phyloP scores from a whole-genome alignment of 2,113 vertebrate genomes.

The Scopus umbretta region DNA sequence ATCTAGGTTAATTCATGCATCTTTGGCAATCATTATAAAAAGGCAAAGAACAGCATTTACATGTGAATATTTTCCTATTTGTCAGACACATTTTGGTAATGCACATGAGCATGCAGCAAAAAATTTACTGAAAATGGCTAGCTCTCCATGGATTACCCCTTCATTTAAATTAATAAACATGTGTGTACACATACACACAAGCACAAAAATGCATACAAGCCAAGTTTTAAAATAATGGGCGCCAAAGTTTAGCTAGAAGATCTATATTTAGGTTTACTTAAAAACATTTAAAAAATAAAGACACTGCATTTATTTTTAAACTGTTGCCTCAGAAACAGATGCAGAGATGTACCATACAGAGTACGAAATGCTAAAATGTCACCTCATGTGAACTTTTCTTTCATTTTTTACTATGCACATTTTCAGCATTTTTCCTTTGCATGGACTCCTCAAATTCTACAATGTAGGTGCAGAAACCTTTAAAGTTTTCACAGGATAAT shows the following conservation, averaged over 20 bases:
- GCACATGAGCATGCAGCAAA: background rate
- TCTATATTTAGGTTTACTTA: background rate
- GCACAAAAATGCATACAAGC: background rate
- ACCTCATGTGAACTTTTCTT: background rate
- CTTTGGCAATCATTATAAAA: background rate
- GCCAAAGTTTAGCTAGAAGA: background rate
- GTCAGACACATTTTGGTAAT: background rate
- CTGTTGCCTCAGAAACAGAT: background rate
- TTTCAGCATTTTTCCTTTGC: background rate
- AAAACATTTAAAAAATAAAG: slow-evolving; percentile 3
- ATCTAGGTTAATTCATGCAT: slow-evolving; percentile 17
- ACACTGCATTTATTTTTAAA: slow-evolving; percentile 14
- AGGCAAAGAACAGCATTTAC: background rate
- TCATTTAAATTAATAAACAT: background rate
- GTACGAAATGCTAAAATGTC: background rate
- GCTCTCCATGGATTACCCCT: background rate
- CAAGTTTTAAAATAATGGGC: background rate
- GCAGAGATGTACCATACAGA: background rate
- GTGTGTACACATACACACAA: background rate
- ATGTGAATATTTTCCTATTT: background rate
- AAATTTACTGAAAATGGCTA: background rate
- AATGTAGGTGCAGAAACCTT: background rate
- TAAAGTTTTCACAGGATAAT: background rate
- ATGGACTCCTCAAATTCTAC: background rate
- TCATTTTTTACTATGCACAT: background rate